Conservation (phyloP, 1,140 invertebrate genomes). For the Eciton burchellii region DNA sequence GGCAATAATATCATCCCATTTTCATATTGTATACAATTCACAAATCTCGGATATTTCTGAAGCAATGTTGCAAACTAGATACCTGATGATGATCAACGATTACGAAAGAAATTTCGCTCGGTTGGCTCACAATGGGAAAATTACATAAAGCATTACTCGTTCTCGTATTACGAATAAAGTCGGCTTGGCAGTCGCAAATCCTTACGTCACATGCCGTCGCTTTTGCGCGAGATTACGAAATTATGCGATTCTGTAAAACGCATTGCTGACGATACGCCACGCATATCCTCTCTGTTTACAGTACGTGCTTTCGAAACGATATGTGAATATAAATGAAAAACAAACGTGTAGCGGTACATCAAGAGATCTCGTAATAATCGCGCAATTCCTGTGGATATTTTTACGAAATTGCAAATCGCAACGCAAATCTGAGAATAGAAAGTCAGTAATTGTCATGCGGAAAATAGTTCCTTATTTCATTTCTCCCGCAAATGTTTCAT, state of each 20-base stretch:
- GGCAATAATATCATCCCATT: not conserved
- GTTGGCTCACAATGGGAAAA: slow-evolving; percentile 77
- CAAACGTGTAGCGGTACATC: not conserved
- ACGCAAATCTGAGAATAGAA: not conserved
- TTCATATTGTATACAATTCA: not conserved
- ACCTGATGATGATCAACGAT: slow-evolving; percentile 24
- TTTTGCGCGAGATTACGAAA: slow-evolving; percentile 63
- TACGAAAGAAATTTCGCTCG: slow-evolving; percentile 45
- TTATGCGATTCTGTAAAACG: slow-evolving; percentile 23
- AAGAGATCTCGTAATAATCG: slow-evolving; percentile 7
- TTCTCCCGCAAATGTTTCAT: not conserved
- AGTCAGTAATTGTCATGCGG: not conserved
- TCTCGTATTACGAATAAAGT: slow-evolving; percentile 60
- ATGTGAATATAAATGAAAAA: not conserved
- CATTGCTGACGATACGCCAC: slow-evolving; percentile 29
- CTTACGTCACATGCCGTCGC: slow-evolving; percentile 67
- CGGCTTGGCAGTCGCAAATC: slow-evolving; percentile 68
- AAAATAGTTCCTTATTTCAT: slow-evolving; percentile 3
- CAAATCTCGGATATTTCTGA: slow-evolving; percentile 55
- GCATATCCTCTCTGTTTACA: slow-evolving; percentile 34
- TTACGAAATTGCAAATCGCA: not conserved
- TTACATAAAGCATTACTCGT: slow-evolving; percentile 71
- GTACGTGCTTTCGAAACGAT: not conserved
- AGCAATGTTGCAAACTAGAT: slow-evolving; percentile 67
- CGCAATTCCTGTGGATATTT: slow-evolving; percentile 9